Base-by-base conservation (phyloP, 1,140 invertebrate species). In the Dendrolimus punctatus region DNA sequence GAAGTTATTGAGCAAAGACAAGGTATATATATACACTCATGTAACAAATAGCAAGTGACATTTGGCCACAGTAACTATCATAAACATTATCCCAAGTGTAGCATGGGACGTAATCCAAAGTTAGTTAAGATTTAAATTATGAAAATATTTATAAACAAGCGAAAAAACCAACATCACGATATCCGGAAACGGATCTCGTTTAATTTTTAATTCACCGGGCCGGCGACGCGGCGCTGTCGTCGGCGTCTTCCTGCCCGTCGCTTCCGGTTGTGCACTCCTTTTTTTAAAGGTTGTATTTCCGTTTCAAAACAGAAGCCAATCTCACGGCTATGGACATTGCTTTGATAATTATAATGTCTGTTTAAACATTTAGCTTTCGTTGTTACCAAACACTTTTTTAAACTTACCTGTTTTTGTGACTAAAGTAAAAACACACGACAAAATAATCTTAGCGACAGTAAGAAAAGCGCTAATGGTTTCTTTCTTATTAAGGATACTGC, bases 131-230 rank as follows among this genome's bases (percentile, higher is more conserved):
- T 4, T 8, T 51, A 23, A 43, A 7, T 8, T 9, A 37, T 40
- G 6, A 42, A 51, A 9, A 51, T 7, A 49, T 39, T 49, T 6
- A 37, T 49, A 55, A 62, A 46, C 39, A 51, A 62, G 65, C 66
- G 73, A 68, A 56, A 60, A 36, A 69, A 53, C 62, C 66, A 74
- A 65, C 67, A 68, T 75, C 75, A 76, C 60, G 62, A 63, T 65
- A 54, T 55, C 79, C 71, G 80, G 79, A 80, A 83, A 71, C 76
- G 80, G 75, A 80, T 81, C 77, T 82, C 68, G 68, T 79, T 83
- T 82, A 85, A 85, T 85, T 80, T 85, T 85, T 80, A 78, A 85
- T 81, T 76, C 71, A 64, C 51, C 69, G 54, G 68, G 65, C 57
- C 62, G 71, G 68, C 75, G 69, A 72, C 76, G 73, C 72, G 60